Evolutionary conservation across 2,888 invertebrate genomes (phyloP), one percentile per base, ranked within the genome.

Genomic region (Phania funesta): DNA sequence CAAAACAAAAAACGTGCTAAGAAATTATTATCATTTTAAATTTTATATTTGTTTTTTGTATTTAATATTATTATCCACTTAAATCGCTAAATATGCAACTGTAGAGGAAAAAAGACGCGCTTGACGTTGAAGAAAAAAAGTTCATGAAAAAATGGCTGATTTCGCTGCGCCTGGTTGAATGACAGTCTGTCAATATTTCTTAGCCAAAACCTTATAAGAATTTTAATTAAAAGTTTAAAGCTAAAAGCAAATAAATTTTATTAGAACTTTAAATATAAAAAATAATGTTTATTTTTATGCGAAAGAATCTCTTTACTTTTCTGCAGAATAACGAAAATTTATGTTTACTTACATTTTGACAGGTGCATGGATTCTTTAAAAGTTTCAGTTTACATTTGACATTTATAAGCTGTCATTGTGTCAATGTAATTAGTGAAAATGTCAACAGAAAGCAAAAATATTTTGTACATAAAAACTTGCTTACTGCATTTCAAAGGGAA

Each of bases 381-480:
- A 48, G 54, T 38, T 54, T 44, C 32, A 52, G 56, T 18, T 58
- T 50, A 48, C 52, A 26, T 20, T 29, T 78, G 78, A 82, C 78
- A 74, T 82, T 82, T 78, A 82, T 78, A 65, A 78, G 74, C 78
- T 82, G 82, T 78, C 82, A 82, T 78, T 65, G 24, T 82, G 78
- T 78, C 82, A 64, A 60, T 73, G 71, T 73, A 82, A 78, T 82
- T 77, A 70, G 48, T 50, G 58, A 65, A 74, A 74, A 82, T 78
- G 68, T 70, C 74, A 70, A 58, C 50, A 65, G 24, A 62, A 60
- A 50, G 52, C 8, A 71, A 71, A 58, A 48, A 24, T 65, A 35
- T 70, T 58, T 48, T 50, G 5, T 60, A 70, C 13, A 35, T n/a
- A 48, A 13, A 22, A 35, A 48, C 20, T 48, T 20, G 38, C 48